Conservation (phyloP, 2,888 invertebrate genomes). For the Campopleginae sp. region DNA sequence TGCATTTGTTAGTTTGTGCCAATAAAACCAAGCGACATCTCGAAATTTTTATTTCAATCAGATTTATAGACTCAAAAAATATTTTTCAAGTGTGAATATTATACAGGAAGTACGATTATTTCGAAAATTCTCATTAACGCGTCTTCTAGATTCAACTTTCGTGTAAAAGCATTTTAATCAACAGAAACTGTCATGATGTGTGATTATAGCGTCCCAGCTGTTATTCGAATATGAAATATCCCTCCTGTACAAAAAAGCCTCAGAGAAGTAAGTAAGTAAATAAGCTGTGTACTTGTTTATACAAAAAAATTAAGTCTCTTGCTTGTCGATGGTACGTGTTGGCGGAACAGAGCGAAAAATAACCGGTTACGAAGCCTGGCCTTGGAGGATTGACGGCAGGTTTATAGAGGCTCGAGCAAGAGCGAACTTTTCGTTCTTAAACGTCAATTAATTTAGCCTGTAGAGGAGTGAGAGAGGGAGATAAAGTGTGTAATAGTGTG, state of each 20-base stretch:
- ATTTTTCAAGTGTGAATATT: background rate
- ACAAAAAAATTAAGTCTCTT: slow-evolving; percentile 32
- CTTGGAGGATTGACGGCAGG: slow-evolving; percentile 34
- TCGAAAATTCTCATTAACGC: background rate
- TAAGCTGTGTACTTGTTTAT: background rate
- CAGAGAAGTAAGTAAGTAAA: background rate
- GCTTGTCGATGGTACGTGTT: slow-evolving; percentile 20
- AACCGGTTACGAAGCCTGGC: slow-evolving; percentile 19
- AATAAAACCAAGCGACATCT: background rate
- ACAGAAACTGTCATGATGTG: background rate
- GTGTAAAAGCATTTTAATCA: background rate
- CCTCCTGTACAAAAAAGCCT: background rate
- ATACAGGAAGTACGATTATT: background rate
- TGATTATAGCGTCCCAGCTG: background rate
- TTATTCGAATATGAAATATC: slow-evolving; percentile 11
- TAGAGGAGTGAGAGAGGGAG: slow-evolving; percentile 53
- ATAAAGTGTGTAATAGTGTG: slow-evolving; percentile 25
- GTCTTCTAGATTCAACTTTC: too few relatives aligned
- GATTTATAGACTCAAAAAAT: background rate
- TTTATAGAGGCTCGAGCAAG: slow-evolving; percentile 58
- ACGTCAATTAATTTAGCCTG: slow-evolving; percentile 81
- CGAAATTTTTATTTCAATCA: background rate
- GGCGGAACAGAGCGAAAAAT: slow-evolving; percentile 32
- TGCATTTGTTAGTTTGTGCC: background rate
- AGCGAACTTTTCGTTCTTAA: slow-evolving; percentile 81